phyloP scores from a whole-genome alignment of 1,140 invertebrate species.

The Limonius californicus region DNA sequence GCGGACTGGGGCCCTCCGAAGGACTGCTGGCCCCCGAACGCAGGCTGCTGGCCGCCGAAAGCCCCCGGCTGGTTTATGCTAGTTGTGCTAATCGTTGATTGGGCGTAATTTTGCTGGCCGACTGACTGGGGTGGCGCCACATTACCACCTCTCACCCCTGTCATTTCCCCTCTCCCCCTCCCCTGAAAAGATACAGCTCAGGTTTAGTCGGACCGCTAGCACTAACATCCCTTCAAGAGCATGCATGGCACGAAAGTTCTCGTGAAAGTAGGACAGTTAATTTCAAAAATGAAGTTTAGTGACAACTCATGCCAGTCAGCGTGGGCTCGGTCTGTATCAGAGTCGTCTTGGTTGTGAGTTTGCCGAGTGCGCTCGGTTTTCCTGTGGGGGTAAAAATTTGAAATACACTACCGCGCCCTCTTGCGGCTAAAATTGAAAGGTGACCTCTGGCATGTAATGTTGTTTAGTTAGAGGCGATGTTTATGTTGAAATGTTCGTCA shows the following conservation, averaged over 20 bases:
- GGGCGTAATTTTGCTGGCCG: slow-evolving; percentile 22
- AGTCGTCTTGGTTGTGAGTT: neutral
- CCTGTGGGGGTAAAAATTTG: too few species aligned
- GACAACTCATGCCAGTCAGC: neutral
- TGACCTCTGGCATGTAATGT: neutral
- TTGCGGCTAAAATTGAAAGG: neutral
- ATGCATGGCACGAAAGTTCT: neutral
- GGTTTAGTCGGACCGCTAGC: neutral
- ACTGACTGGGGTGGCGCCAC: slow-evolving; percentile 16
- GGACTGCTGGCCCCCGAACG: slow-evolving; percentile 19
- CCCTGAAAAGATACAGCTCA: slow-evolving; percentile 32
- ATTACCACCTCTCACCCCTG: slow-evolving; percentile 47
- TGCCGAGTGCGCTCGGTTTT: neutral
- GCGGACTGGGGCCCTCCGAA: slow-evolving; percentile 29
- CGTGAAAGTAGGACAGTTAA: neutral
- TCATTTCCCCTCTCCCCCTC: slow-evolving; percentile 47
- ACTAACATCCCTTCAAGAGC: neutral
- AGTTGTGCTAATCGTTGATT: slow-evolving; percentile 11
- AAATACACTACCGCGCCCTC: neutral
- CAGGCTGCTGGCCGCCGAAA: slow-evolving; percentile 17
- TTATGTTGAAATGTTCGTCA: neutral
- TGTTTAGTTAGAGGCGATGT: neutral
- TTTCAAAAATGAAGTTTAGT: neutral
- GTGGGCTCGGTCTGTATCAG: neutral
- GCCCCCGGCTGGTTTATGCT: slow-evolving; percentile 19